Evolutionary conservation across 2,888 invertebrate genomes (phyloP), one percentile per base, ranked within the genome.

Genomic region (Parapristionchus giblindavisi): DNA sequence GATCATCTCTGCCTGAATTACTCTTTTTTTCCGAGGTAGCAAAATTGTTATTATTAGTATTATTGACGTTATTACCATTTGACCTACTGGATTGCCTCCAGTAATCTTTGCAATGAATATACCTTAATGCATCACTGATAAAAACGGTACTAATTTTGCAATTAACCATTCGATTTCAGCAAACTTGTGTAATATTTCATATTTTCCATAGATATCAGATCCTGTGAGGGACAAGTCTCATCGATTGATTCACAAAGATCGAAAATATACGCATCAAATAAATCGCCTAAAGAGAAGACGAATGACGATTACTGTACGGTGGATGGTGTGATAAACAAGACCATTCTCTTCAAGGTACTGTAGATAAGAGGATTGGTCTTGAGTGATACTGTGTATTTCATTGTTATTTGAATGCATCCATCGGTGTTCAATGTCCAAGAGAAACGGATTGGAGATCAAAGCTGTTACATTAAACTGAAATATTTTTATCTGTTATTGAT

Each of bases 401-500:
- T 48, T 68, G 24, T 65, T 34, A n/a, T n/a, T 24, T 3, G 52
- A 8, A 0, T 38, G n/a, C 68, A 68, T 68, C 52, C 68, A 68
- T 32, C 36, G 34, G 24, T 36, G 48, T 1, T 51, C 34, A 1
- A 68, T 34, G n/a, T 48, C 68, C 32, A 68, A 8, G 1, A 27
- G 8, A 24, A 11, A 1, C 0, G 27, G 52, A 48, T 68, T 36
- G 8, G 36, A 52, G 52, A 68, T 24, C n/a, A 68, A 1, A 14
- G 36, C 1, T 1, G 51, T 68, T 0, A 24, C 52, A 27, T 68
- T 68, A 36, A 68, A 68, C 68, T 68, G 3, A 48, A 61, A 3
- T 21, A 4, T 4, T 17, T 21, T n/a, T 52, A 2, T 3, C 48
- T 4, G 11, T 21, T 32, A 14, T n/a, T 8, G 21, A 6, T 51